Evolutionary conservation across 2,888 invertebrate species (phyloP).

Genomic region (Cyclophora albipunctata): DNA sequence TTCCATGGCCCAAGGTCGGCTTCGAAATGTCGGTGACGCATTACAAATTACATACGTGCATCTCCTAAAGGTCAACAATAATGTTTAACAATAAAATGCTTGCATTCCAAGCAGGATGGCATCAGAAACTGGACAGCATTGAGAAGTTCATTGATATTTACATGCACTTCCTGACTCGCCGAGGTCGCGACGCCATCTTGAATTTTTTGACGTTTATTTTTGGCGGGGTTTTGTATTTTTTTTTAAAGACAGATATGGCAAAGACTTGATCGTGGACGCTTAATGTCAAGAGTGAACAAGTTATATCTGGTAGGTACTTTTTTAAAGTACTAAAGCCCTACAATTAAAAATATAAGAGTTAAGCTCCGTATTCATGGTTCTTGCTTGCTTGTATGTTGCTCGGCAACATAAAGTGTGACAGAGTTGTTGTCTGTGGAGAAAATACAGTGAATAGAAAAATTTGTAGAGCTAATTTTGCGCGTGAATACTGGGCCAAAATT

Average conservation of each 20-base stretch:
- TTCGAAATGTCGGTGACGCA: slow-evolving; percentile 36
- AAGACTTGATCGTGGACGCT: slow-evolving; percentile 20
- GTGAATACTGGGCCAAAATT: too few relatives aligned
- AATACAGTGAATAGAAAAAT: too few relatives aligned
- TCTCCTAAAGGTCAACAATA: slow-evolving; percentile 46
- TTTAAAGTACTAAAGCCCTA: neutral
- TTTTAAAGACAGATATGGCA: slow-evolving; percentile 41
- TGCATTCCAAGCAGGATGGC: slow-evolving; percentile 45
- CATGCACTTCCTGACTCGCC: slow-evolving; percentile 63
- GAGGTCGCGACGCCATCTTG: slow-evolving; percentile 66
- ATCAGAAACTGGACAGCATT: slow-evolving; percentile 59
- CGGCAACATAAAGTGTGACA: too few relatives aligned
- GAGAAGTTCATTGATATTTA: slow-evolving; percentile 72
- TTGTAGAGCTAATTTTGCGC: too few relatives aligned
- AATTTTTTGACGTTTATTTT: slow-evolving; percentile 71
- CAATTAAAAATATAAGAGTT: too few relatives aligned
- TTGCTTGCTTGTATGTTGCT: too few relatives aligned
- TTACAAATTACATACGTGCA: slow-evolving; percentile 30
- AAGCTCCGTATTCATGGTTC: slow-evolving; percentile 2
- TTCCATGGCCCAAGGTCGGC: slow-evolving; percentile 36
- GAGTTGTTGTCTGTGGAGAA: too few relatives aligned
- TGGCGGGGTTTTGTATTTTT: slow-evolving; percentile 49
- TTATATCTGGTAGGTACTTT: slow-evolving; percentile 9
- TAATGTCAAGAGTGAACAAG: slow-evolving; percentile 13
- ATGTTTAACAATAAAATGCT: slow-evolving; percentile 30